Evolutionary conservation across 2,113 vertebrate genomes (phyloP), one percentile per base, ranked within the genome.

Genomic region (Ictalurus furcatus): DNA sequence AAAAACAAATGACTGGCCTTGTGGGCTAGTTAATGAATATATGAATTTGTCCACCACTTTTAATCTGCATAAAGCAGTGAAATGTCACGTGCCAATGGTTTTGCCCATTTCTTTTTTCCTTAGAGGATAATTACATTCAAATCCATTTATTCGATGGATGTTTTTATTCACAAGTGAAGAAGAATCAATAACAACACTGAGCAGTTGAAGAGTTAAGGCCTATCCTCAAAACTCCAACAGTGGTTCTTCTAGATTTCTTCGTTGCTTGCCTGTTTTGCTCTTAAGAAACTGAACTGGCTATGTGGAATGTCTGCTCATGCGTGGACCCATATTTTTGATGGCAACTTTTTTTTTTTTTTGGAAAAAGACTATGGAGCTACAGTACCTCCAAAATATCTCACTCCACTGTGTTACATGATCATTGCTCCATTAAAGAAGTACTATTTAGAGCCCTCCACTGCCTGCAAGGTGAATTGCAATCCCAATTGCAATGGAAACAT

Each of bases 391-490:
- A 37, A 73, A 40, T 11, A 34, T 40, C 34, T 73, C 30, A 73
- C 34, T 40, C 34, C 14, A 30, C 40, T 78, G 40, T 25, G 40
- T 23, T 78, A 25, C 40, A 21, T 44, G 25, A 78, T 48, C 21
- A 78, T 44, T 40, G 73, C 73, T 74, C 16, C 34, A 74, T 74
- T 74, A 76, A 76, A 78, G 11, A 25, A 48, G 37, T 25, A 44
- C 73, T 76, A 23, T 76, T 21, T 76, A 76, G 73, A 76, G 73
- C 34, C 73, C 73, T 76, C 73, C 37, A 76, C 73, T 76, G 73
- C 9, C 73, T 44, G 37, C 19, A 23, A 76, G 73, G 37, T 76
- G 37, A 76, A 40, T 4, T 76, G 73, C 73, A 76, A 52, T 52
- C 48, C 48, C 48, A 52, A 44, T 44, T 76, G 73, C 67, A 71